These are phyloP conservation scores for Ophion ventricosus DNA, from an alignment of 2,888 invertebrate species.

Conservation along the genomic window DNA sequence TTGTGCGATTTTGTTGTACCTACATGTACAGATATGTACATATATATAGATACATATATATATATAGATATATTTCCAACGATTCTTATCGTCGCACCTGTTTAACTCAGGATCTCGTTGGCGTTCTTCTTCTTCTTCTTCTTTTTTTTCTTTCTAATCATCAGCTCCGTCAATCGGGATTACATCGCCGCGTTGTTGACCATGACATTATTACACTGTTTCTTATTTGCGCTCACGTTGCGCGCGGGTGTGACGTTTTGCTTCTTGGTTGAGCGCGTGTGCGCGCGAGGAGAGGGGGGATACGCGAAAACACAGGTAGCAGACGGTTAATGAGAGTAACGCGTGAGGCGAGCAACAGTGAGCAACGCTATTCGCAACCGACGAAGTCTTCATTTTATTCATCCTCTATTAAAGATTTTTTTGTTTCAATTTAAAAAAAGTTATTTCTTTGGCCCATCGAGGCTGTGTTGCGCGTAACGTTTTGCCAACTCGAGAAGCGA, in stretches of 20 bases:
- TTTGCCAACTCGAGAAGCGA: not conserved
- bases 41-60: constrained; percentile 2
- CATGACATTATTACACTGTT: constrained; percentile 65
- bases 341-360: not conserved
- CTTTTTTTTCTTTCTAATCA: constrained; percentile 52
- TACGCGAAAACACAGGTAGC: not conserved
- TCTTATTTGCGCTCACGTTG: constrained; percentile 48
- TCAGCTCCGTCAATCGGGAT: constrained; percentile 56
- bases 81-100: constrained; percentile 49
- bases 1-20: not conserved
- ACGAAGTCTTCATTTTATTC: not conserved
- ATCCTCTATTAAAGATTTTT: not conserved
- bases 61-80: constrained; percentile 25
- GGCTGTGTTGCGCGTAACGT: too few relatives aligned
- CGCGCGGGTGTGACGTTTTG: constrained; percentile 25
- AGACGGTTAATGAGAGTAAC: too few relatives aligned
- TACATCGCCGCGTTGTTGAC: constrained; percentile 66
- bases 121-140: not conserved
- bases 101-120: constrained; percentile 25
- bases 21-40: not conserved
- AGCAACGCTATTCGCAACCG: not conserved
- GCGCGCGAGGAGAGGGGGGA: constrained; percentile 5
- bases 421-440: not conserved
- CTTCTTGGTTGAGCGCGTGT: not conserved
- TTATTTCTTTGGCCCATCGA: too few relatives aligned